Percentiles rank a stretch among this genome's conserved stretches.
Conservation (phyloP, 2,797 vertebrate genomes). For the Aulostomus chinensis region DNA sequence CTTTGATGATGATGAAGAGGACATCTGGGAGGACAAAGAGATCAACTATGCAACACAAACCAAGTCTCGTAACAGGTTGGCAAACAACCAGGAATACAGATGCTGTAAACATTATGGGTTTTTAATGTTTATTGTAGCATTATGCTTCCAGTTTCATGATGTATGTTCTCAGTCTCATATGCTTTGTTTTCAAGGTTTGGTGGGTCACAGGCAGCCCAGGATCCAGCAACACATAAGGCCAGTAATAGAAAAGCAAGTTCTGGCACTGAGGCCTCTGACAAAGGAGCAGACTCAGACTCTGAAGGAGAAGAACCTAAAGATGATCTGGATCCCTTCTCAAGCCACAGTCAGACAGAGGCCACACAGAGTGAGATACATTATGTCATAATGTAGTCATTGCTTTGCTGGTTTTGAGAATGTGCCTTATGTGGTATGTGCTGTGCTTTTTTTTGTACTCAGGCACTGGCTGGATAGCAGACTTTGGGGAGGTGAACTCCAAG, state of each 20-base stretch:
- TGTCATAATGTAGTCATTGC: neutral
- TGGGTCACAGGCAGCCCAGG: slow-evolving; percentile 75
- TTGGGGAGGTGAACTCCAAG: slow-evolving; percentile 79
- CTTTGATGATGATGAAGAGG: slow-evolving; percentile 93
- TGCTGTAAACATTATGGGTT: neutral
- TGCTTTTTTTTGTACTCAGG: slow-evolving; percentile 54
- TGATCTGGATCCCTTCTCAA: slow-evolving; percentile 63
- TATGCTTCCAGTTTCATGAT: neutral
- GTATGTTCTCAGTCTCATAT: no score
- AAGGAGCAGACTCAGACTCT: slow-evolving; percentile 66
- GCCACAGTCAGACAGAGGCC: slow-evolving; percentile 35
- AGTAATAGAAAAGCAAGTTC: slow-evolving; percentile 48
- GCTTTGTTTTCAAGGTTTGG: slow-evolving; percentile 82
- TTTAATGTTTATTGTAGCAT: neutral
- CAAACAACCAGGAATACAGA: neutral
- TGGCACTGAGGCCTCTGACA: slow-evolving; percentile 47
- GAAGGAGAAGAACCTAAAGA: slow-evolving; percentile 69
- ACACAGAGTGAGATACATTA: slow-evolving; percentile 52
- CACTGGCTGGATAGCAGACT: slow-evolving; percentile 82
- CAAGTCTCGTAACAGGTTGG: slow-evolving; percentile 87
- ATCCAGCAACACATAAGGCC: slow-evolving; percentile 67
- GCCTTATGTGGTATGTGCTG: slow-evolving; percentile 5
- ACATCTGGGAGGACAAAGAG: slow-evolving; percentile 94
- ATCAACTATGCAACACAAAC: slow-evolving; percentile 84
- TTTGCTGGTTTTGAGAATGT: slow-evolving; percentile 2